phyloP scores from a whole-genome alignment of 2,888 invertebrate species.

The Agapetus fuscipes region DNA sequence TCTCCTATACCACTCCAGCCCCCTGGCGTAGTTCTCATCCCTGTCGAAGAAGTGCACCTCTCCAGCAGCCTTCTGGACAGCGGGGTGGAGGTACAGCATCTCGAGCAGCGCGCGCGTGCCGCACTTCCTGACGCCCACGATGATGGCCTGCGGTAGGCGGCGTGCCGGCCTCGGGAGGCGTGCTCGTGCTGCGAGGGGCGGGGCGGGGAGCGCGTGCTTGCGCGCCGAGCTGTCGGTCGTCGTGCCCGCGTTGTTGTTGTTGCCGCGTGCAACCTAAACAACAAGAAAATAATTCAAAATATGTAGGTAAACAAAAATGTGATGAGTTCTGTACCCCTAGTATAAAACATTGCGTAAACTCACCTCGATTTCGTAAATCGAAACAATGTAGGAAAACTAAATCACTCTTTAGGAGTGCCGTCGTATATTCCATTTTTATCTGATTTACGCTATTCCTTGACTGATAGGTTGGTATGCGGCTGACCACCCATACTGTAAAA shows the following conservation, averaged over 20 bases:
- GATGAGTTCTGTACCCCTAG: too few relatives aligned
- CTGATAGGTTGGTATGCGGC: too few relatives aligned
- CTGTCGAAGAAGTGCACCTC: constrained; percentile 98
- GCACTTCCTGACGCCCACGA: constrained; percentile 93
- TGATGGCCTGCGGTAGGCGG: constrained; percentile 61
- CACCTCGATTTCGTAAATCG: too few relatives aligned
- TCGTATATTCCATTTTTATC: too few relatives aligned
- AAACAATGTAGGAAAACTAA: too few relatives aligned
- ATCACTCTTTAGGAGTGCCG: too few relatives aligned
- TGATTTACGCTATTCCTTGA: too few relatives aligned
- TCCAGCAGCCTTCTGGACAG: constrained; percentile 84
- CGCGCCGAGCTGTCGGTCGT: constrained; percentile 47
- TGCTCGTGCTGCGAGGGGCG: constrained; percentile 29
- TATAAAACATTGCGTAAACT: too few relatives aligned
- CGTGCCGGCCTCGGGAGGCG: constrained; percentile 34
- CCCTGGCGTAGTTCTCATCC: constrained; percentile 83
- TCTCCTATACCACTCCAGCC: constrained; percentile 90
- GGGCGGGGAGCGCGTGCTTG: constrained; percentile 37
- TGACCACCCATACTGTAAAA: too few relatives aligned
- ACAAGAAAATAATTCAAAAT: too few relatives aligned
- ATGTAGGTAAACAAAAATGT: too few relatives aligned
- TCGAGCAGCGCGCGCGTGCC: constrained; percentile 94
- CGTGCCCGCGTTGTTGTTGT: constrained; percentile 40
- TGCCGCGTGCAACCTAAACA: too few relatives aligned
- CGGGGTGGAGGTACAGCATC: constrained; percentile 90